Percentiles rank a stretch among this genome's conserved stretches.
Evolutionary conservation across 2,113 vertebrate species (phyloP).

Genomic region (Octodon degus): DNA sequence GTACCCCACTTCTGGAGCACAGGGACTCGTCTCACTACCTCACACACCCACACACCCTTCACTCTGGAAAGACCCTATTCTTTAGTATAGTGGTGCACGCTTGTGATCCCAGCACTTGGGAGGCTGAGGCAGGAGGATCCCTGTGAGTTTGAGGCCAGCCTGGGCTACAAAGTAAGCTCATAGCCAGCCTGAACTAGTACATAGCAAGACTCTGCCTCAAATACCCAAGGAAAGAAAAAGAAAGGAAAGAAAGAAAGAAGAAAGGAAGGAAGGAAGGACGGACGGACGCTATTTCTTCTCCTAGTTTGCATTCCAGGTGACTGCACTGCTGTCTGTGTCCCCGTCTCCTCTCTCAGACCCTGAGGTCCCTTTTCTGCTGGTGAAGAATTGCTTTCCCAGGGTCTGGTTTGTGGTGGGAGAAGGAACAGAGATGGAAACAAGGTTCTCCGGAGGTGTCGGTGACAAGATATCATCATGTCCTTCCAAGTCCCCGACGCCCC

Average conservation of each 20-base stretch:
- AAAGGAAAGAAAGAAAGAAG: background rate
- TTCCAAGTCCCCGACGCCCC: background rate
- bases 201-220: background rate
- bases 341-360: background rate
- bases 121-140: background rate
- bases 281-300: background rate
- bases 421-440: accelerated
- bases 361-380: background rate
- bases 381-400: background rate
- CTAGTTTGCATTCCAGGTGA: background rate
- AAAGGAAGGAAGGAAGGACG: background rate
- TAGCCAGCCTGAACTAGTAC: background rate
- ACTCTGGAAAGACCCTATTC: background rate
- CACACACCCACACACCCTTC: background rate
- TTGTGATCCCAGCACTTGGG: background rate
- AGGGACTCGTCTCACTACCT: background rate
- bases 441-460: background rate
- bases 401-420: background rate
- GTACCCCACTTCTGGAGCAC: no score
- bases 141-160: background rate
- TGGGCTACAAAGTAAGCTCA: background rate
- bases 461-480: background rate
- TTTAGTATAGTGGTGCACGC: accelerated
- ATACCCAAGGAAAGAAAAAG: background rate
- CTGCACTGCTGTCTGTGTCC: background rate